Conservation (phyloP, 2,888 invertebrate species). For the Selenia dentaria region DNA sequence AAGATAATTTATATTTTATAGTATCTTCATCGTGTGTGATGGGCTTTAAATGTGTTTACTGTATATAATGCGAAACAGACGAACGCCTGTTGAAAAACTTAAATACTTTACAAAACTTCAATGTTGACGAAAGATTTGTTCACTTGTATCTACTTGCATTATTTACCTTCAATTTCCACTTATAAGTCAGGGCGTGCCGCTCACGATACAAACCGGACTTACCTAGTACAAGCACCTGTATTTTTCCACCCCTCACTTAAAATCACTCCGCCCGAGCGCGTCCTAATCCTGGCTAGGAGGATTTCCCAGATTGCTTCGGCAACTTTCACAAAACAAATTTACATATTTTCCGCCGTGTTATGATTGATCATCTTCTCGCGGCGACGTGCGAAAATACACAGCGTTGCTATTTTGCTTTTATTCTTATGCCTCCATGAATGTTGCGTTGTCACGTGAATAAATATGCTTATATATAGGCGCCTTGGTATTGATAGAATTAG, state of each 20-base stretch:
- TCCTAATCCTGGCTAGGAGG: slow-evolving; percentile 51
- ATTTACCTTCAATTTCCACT: no score
- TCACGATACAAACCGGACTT: not conserved
- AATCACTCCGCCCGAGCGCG: slow-evolving; percentile 47
- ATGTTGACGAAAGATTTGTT: no score
- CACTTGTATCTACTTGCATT: no score
- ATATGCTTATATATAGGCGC: not conserved
- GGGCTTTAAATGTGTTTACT: no score
- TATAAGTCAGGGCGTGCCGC: no score
- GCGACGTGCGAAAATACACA: slow-evolving; percentile 26
- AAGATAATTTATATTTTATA: no score
- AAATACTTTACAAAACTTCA: no score
- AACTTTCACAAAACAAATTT: slow-evolving; percentile 72
- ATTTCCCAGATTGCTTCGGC: slow-evolving; percentile 57
- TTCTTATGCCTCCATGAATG: slow-evolving; percentile 2
- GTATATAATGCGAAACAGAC: no score
- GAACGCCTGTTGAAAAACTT: no score
- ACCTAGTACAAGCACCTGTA: slow-evolving; percentile 27
- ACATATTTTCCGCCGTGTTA: slow-evolving; percentile 56
- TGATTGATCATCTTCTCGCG: slow-evolving; percentile 54
- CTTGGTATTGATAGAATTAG: no score
- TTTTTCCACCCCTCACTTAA: slow-evolving; percentile 55
- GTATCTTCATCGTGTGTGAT: no score
- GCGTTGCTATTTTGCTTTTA: slow-evolving; percentile 22
- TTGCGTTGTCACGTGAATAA: not conserved